Base-by-base conservation (phyloP, 2,888 invertebrate species). In the Lasioglossum villosulum region DNA sequence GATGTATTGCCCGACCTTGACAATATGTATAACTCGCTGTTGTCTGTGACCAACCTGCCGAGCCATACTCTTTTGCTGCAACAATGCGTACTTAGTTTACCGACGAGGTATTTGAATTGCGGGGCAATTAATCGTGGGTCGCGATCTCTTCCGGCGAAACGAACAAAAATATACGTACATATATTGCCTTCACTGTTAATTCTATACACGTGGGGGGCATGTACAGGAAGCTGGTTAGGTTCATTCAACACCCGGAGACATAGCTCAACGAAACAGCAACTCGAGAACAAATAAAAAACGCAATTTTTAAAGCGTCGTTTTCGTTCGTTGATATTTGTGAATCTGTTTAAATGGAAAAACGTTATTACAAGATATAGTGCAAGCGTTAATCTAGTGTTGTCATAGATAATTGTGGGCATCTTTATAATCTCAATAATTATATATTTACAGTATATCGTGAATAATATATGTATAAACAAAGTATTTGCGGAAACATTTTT, bases 1-100 rank as follows among this genome's bases (percentile, higher is more conserved):
- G 83, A 87, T 82, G 80, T 82, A 79, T 82, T 75, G 63, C 79
- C 37, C 75, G 87, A 79, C 90, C 90, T 90, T 90, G 89, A 74
- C 82, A 85, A 75, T 80, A 81, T 37, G 37, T 37, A 37, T 52
- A 52, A 86, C 74, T 75, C 74, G 79, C 75, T 56, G 72, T 75
- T 72, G 71, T 48, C 79, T 42, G 73, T 73, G 78, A 77, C 66
- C 79, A 82, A 76, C 68, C 75, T n/a, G 52, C 23, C 72, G 63
- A 68, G 23, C 52, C 10, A 52, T 52, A 81, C 63, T 23, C 34
- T 78, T 78, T 66, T 19, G 34, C 74, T 30, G 23, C 4, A 52
- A 39, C 30, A 39, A 70, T 45, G 27, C 74, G 12, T 2, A 19
- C 14, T 42, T 34, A 19, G 75, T 52, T 77, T 73, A 76, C 2